Conservation (phyloP, 1,140 invertebrate genomes). For the Bombus pascuorum region DNA sequence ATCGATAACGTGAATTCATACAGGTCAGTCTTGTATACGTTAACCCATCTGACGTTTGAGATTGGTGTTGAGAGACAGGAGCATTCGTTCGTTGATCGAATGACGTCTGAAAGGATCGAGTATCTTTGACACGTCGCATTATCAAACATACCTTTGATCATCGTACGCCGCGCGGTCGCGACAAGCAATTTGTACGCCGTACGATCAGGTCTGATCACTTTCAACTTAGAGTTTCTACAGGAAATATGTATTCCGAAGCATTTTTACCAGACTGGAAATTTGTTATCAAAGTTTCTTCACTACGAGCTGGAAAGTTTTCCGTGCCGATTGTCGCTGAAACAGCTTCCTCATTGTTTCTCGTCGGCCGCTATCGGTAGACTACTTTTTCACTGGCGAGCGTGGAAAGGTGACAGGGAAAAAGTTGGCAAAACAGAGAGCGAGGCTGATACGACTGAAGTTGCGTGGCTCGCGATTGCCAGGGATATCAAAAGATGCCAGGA, state of each 20-base stretch:
- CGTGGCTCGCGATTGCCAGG: not conserved
- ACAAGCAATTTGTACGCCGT: not conserved
- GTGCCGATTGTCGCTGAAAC: not conserved
- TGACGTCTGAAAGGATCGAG: not conserved
- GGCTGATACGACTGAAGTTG: not conserved
- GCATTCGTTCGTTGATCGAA: not conserved
- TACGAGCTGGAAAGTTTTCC: not conserved
- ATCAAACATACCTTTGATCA: not conserved
- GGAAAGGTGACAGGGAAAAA: not conserved
- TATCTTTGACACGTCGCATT: not conserved
- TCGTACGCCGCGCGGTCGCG: not conserved
- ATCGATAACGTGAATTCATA: slow-evolving; percentile 23
- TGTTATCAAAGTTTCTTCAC: not conserved
- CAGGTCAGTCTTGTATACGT: not conserved
- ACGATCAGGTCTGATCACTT: not conserved
- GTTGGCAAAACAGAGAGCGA: not conserved
- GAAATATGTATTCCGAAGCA: not conserved
- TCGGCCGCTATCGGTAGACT: not conserved
- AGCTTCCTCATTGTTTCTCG: slow-evolving; percentile 1
- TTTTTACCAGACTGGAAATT: not conserved
- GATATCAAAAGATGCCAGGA: not conserved
- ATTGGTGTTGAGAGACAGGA: not conserved
- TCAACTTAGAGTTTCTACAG: not conserved
- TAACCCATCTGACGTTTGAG: not conserved
- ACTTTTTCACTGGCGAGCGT: slow-evolving; percentile 16